These are phyloP conservation scores for Pseudolaguvia tuberculata DNA, from an alignment of 2,113 vertebrate genomes.

Conservation along the genomic window DNA sequence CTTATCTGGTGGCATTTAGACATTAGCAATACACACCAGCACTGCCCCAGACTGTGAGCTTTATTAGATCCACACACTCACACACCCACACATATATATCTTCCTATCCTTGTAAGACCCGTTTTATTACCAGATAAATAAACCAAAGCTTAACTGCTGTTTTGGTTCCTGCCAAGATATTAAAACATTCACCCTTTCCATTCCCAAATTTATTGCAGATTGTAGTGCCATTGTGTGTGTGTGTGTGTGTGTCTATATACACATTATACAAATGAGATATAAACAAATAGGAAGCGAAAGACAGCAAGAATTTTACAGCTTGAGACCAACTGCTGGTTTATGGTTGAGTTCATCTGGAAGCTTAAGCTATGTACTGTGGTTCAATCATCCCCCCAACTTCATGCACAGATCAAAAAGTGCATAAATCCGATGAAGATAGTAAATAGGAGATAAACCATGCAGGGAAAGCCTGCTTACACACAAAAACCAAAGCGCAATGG, in stretches of 20 bases:
- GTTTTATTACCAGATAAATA: not conserved
- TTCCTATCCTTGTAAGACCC: not conserved
- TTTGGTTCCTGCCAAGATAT: not conserved
- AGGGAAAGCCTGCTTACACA: not conserved
- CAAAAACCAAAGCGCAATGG: constrained; percentile 17
- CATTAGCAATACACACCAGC: constrained; percentile 24
- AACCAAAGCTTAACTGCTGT: not conserved
- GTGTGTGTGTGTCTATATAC: too few relatives aligned
- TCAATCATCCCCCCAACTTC: constrained; percentile 3
- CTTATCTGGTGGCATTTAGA: constrained; percentile 50
- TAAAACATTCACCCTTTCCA: too few relatives aligned
- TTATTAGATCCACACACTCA: constrained; percentile 23
- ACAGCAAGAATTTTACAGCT: constrained; percentile 33
- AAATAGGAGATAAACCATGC: constrained; percentile 14
- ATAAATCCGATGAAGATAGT: constrained; percentile 38
- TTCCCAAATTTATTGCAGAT: too few relatives aligned
- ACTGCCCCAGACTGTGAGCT: constrained; percentile 26
- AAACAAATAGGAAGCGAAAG: not conserved
- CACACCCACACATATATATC: not conserved
- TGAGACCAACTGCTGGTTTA: constrained; percentile 45
- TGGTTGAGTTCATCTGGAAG: constrained; percentile 35
- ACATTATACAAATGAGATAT: not conserved
- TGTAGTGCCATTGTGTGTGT: too few relatives aligned
- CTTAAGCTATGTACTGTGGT: constrained; percentile 42
- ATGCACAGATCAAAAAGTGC: constrained; percentile 29